These are phyloP conservation scores for Channa argus DNA, from an alignment of 2,113 vertebrate species.

Conservation along the genomic window DNA sequence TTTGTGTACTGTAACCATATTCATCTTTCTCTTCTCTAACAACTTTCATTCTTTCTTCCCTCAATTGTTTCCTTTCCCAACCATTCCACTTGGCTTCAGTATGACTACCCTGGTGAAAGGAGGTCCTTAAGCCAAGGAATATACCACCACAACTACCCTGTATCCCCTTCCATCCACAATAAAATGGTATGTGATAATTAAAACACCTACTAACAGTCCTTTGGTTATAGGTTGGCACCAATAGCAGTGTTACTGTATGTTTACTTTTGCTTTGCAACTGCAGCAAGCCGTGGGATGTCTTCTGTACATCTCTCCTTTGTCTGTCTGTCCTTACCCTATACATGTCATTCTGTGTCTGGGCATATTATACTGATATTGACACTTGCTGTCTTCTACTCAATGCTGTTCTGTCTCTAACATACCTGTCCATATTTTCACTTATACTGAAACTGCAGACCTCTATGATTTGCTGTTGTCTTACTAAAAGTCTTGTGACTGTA, in stretches of 20 bases:
- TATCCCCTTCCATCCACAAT: constrained; percentile 90
- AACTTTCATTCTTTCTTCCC: constrained; percentile 14
- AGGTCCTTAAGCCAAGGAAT: constrained; percentile 88
- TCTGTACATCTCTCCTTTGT: not conserved
- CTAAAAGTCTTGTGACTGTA: constrained; percentile 19
- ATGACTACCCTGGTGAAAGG: constrained; percentile 92
- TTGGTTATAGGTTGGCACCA: not conserved
- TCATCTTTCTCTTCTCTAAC: constrained; percentile 21
- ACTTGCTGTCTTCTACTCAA: not conserved
- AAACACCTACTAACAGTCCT: not conserved
- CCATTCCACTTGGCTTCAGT: constrained; percentile 80
- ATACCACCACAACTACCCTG: constrained; percentile 92
- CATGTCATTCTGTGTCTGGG: not conserved
- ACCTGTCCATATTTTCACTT: no score
- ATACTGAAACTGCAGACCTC: no score
- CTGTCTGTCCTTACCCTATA: not conserved
- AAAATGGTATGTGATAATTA: constrained; percentile 90
- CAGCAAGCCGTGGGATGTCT: not conserved
- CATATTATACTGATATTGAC: not conserved
- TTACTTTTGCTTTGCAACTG: constrained; percentile 1
- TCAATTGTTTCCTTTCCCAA: constrained; percentile 16
- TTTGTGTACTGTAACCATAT: constrained; percentile 16
- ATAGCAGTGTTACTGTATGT: not conserved
- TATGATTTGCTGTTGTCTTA: constrained; percentile 17
- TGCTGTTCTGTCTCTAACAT: not conserved